Conservation (phyloP, 2,797 vertebrate genomes). For the Macropodus opercularis region DNA sequence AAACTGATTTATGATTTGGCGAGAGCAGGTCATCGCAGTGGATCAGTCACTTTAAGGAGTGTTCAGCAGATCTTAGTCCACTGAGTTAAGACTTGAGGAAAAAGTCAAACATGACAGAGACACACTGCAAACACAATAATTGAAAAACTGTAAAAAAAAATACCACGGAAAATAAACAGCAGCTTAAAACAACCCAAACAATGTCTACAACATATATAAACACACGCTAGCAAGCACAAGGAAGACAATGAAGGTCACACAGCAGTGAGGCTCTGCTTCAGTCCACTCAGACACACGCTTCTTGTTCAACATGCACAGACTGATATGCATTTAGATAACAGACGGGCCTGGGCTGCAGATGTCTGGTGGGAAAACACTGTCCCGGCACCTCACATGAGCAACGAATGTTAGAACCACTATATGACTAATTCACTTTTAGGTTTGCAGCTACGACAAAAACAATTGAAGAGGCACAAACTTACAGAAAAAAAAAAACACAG, state of each 20-base stretch:
- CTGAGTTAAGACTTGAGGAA: background rate
- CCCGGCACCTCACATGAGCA: slow-evolving; percentile 1
- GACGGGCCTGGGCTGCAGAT: slow-evolving; percentile 11
- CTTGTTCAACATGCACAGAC: background rate
- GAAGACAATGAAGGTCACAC: background rate
- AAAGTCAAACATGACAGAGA: background rate
- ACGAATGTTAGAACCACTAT: background rate
- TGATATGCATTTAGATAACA: slow-evolving; percentile 16
- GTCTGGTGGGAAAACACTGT: slow-evolving; percentile 10
- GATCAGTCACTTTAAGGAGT: slow-evolving; percentile 1
- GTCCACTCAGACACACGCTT: slow-evolving; percentile 12
- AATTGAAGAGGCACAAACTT: no score
- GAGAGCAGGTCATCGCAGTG: background rate
- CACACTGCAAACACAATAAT: background rate
- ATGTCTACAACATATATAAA: background rate
- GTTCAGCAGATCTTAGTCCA: background rate
- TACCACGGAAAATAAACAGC: background rate
- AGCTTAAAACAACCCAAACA: background rate
- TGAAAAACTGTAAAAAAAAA: background rate
- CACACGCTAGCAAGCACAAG: background rate
- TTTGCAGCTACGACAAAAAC: no score
- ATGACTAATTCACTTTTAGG: no score
- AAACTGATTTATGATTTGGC: background rate
- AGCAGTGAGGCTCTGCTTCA: background rate
- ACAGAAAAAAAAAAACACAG: slow-evolving; percentile 7